Percentiles rank a stretch among this genome's conserved stretches.
Conservation (phyloP, 2,888 invertebrate genomes). For the Epistrophella euchroma region DNA sequence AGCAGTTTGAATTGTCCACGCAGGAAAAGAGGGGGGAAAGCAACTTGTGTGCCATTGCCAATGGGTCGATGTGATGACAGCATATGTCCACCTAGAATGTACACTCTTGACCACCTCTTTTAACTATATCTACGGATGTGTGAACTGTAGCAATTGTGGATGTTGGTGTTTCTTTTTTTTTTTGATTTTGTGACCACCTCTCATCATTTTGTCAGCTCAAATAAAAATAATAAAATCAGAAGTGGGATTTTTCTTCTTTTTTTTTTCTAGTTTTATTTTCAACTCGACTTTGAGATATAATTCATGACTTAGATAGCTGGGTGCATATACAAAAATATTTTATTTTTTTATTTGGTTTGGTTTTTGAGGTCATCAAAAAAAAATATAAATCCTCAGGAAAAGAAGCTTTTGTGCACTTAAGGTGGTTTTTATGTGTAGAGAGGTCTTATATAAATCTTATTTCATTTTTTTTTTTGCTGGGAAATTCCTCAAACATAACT, state of each 20-base stretch:
- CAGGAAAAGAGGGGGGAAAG: conserved; percentile 50
- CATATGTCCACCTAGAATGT: conserved; percentile 33
- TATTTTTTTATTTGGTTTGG: conserved; percentile 10
- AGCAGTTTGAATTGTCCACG: conserved; percentile 40
- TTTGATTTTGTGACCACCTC: conserved; percentile 45
- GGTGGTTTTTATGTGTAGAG: neutral
- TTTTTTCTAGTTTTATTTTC: conserved; percentile 23
- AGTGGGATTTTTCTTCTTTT: conserved; percentile 33
- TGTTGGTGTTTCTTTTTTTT: neutral
- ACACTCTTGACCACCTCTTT: conserved; percentile 12
- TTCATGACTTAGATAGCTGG: conserved; percentile 53
- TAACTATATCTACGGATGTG: neutral
- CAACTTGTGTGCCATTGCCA: conserved; percentile 30
- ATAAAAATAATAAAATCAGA: conserved; percentile 55
- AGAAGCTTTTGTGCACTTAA: conserved; percentile 36
- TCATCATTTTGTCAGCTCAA: conserved; percentile 57
- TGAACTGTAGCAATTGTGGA: conserved; percentile 40
- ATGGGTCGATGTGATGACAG: conserved; percentile 61
- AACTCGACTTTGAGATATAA: conserved; percentile 68
- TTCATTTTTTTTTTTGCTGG: neutral
- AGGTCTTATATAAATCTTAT: conserved; percentile 16
- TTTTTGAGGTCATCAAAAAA: conserved; percentile 27
- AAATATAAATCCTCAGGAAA: neutral
- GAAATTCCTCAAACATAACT: conserved; percentile 10
- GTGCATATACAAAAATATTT: neutral